These are phyloP conservation scores for Ophion obscuratus DNA, from an alignment of 2,888 invertebrate species.

Conservation along the genomic window DNA sequence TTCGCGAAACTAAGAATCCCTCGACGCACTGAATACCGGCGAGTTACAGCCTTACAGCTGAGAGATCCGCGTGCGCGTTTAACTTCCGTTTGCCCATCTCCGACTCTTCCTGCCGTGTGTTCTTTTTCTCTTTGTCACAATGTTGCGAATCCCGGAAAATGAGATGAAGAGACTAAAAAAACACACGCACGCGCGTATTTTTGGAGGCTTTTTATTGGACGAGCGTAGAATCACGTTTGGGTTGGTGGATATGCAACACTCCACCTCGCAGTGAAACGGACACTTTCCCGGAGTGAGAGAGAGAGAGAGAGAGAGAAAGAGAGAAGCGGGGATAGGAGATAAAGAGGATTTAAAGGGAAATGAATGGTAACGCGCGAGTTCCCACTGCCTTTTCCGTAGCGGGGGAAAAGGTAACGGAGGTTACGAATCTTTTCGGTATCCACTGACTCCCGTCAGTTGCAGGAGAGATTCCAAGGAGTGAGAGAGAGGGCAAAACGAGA, in stretches of 20 bases:
- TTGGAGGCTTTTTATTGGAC: slow-evolving; percentile 11
- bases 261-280: slow-evolving; percentile 27
- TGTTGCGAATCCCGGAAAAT: slow-evolving; percentile 33
- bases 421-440: slow-evolving; percentile 23
- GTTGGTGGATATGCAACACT: slow-evolving; percentile 24
- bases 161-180: slow-evolving; percentile 7
- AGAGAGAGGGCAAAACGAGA: slow-evolving; percentile 5
- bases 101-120: not conserved
- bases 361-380: slow-evolving; percentile 12
- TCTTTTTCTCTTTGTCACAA: slow-evolving; percentile 34
- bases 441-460: slow-evolving; percentile 18
- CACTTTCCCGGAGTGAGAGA: slow-evolving; percentile 31
- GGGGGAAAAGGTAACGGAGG: slow-evolving; percentile 5
- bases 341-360: slow-evolving; percentile 13
- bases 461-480: slow-evolving; percentile 9
- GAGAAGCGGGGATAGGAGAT: not conserved
- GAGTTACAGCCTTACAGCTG: slow-evolving; percentile 50
- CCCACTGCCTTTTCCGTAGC: slow-evolving; percentile 15
- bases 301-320: not conserved
- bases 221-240: slow-evolving; percentile 27
- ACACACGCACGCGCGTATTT: slow-evolving; percentile 30
- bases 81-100: slow-evolving; percentile 13
- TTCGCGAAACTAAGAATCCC: slow-evolving; percentile 62
- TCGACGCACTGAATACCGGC: slow-evolving; percentile 61
- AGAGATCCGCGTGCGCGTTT: slow-evolving; percentile 54